Evolutionary conservation across 2,888 invertebrate species (phyloP).

Genomic region (Iphiclides podalirius): DNA sequence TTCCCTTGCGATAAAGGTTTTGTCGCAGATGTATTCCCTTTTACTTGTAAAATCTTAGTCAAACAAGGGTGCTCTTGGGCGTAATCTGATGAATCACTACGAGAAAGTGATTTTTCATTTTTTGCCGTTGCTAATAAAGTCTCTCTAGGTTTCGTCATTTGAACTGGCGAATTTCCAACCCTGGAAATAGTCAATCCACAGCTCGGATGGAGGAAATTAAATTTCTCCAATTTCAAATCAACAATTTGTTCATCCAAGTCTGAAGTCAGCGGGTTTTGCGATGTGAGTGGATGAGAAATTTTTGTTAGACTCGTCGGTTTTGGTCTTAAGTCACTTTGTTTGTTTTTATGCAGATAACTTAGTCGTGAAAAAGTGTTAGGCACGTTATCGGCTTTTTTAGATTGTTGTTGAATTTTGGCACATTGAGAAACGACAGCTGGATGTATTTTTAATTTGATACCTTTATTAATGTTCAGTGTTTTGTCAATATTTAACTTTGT

Average conservation of each 20-base stretch:
- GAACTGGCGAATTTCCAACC: slow-evolving; percentile 16
- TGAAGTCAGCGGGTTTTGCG: neutral
- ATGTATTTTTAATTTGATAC: slow-evolving; percentile 5
- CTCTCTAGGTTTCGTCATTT: slow-evolving; percentile 17
- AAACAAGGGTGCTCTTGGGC: neutral
- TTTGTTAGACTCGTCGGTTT: slow-evolving; percentile 34
- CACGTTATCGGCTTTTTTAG: slow-evolving; percentile 52
- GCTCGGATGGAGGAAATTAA: slow-evolving; percentile 29
- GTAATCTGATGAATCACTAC: slow-evolving; percentile 1
- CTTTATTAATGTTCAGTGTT: neutral
- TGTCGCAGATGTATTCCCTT: neutral
- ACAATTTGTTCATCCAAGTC: slow-evolving; percentile 18
- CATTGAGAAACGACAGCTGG: slow-evolving; percentile 33
- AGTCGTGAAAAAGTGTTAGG: slow-evolving; percentile 67
- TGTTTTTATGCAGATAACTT: slow-evolving; percentile 66
- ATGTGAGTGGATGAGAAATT: slow-evolving; percentile 1
- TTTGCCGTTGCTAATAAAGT: neutral
- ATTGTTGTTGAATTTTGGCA: slow-evolving; percentile 48
- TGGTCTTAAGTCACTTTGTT: slow-evolving; percentile 47
- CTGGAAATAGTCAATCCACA: slow-evolving; percentile 30
- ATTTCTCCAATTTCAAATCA: slow-evolving; percentile 29
- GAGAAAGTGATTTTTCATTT: neutral
- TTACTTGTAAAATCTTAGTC: slow-evolving; percentile 5
- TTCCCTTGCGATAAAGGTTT: neutral
- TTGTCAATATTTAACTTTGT: neutral